A percentile compares a stretch with the other conserved stretches of the same genome.
Evolutionary conservation across 1,140 invertebrate genomes (phyloP).

Genomic region (Lucilia cuprina): DNA sequence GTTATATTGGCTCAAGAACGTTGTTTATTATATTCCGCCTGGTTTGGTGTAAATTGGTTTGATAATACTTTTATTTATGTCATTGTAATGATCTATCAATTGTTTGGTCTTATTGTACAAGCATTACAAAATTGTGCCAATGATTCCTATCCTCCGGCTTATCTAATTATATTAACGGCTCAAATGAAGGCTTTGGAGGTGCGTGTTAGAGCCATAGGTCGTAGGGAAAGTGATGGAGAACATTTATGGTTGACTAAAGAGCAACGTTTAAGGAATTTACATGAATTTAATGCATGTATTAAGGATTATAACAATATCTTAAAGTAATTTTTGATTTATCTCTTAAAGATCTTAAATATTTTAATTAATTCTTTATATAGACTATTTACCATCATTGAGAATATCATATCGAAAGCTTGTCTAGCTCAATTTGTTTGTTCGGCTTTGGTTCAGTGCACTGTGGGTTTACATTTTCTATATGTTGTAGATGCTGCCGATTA

Average conservation of each 20-base stretch:
- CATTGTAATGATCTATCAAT: conserved; percentile 46
- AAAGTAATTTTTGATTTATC: background rate
- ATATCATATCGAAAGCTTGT: conserved; percentile 48
- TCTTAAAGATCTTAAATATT: background rate
- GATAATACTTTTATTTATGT: conserved; percentile 39
- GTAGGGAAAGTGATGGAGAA: background rate
- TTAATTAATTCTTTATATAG: background rate
- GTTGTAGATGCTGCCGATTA: conserved; percentile 47
- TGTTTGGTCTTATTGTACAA: conserved; percentile 49
- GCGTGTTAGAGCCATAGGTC: conserved; percentile 44
- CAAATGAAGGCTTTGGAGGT: conserved; percentile 53
- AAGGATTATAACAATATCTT: conserved; percentile 46
- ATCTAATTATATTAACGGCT: conserved; percentile 49
- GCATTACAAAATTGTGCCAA: conserved; percentile 52
- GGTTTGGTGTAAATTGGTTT: conserved; percentile 52
- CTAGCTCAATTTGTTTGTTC: conserved; percentile 53
- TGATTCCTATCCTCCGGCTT: conserved; percentile 56
- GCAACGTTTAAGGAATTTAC: background rate
- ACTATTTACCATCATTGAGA: conserved; percentile 48
- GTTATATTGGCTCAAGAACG: conserved; percentile 41
- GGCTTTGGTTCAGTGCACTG: conserved; percentile 52
- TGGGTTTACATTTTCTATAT: conserved; percentile 53
- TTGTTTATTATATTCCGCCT: conserved; percentile 51
- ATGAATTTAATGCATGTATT: conserved; percentile 46
- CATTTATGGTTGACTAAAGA: background rate